Base-by-base conservation (phyloP, 2,113 vertebrate genomes). In the Panthera uncia region DNA sequence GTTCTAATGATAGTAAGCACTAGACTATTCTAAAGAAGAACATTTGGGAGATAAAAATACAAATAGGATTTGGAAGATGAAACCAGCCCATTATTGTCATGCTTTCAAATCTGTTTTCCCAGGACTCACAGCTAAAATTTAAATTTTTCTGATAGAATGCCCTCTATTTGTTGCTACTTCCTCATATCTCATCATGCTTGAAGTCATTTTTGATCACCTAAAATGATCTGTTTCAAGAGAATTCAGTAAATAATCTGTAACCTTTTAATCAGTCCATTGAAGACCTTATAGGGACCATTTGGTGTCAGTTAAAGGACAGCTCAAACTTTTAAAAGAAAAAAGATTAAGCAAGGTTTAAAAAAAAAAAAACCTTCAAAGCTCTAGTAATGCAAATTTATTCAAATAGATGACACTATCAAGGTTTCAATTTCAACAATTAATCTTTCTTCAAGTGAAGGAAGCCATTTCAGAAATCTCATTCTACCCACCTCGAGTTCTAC, bases 321-420 rank as follows among this genome's bases (percentile, higher is more conserved):
- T 36, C 89, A 82, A 66, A 73, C 1, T 50, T n/a, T 89, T 93
- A 82, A 89, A 71, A 83, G 50, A 93, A 31, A 36, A n/a, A 79
- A 79, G 19, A 63, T 36, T 63, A 94, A 61, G 5, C 23, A 93
- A 80, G 13, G 1, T 71, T 95, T n/a, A 15, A 18, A 87, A 91
- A 21, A 83, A 78, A 29, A 82, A 74, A 76, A 63, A 71, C 1
- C 69, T 81, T 50, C n/a, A 23, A 81, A 89, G 65, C 86, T 87
- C 68, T 65, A 80, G 25, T 66, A 83, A 96, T n/a, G 50, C 27
- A 45, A 82, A 89, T 86, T 79, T 85, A 92, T 31, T 91, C 74
- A 89, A 90, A 92, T 14, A 8, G 65, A 80, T 45, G 65, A 96
- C 19, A 66, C 7, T 81, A 48, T 76, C 14, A 90, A 90, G 18